phyloP scores from a whole-genome alignment of 2,888 invertebrate genomes.

The Salticus scenicus region DNA sequence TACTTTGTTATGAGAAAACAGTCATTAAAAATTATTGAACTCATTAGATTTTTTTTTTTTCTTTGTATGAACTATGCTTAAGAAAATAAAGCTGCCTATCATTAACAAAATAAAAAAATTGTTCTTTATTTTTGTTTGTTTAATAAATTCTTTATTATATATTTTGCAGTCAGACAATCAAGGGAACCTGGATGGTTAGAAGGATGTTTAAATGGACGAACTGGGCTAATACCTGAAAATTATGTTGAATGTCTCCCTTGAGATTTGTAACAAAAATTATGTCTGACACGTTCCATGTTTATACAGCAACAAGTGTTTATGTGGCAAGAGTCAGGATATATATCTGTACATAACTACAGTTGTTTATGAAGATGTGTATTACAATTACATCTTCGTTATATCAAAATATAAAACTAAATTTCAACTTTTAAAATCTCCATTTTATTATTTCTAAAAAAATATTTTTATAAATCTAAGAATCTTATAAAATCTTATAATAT shows the following conservation, averaged over 20 bases:
- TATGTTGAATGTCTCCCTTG: slow-evolving; percentile 68
- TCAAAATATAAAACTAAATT: not conserved
- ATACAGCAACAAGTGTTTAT: not conserved
- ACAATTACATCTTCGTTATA: not conserved
- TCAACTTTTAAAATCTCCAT: not conserved
- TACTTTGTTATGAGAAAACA: too few relatives aligned
- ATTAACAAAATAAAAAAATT: too few relatives aligned
- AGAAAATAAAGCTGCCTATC: too few relatives aligned
- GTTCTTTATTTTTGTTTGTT: too few relatives aligned
- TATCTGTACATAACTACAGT: not conserved
- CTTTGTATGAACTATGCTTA: too few relatives aligned
- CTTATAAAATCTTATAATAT: slow-evolving; percentile 1
- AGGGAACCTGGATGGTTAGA: slow-evolving; percentile 98
- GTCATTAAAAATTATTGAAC: too few relatives aligned
- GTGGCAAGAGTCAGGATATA: not conserved
- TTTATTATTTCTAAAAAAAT: not conserved
- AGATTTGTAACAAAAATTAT: not conserved
- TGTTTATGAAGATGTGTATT: not conserved
- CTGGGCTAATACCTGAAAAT: slow-evolving; percentile 91
- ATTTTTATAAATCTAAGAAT: slow-evolving; percentile 11
- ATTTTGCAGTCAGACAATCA: slow-evolving; percentile 84
- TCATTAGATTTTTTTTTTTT: too few relatives aligned
- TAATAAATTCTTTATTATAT: too few relatives aligned
- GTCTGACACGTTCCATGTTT: slow-evolving; percentile 3
- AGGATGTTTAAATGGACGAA: slow-evolving; percentile 92